phyloP scores from a whole-genome alignment of 2,888 invertebrate genomes.

The Clepsis dumicolana region DNA sequence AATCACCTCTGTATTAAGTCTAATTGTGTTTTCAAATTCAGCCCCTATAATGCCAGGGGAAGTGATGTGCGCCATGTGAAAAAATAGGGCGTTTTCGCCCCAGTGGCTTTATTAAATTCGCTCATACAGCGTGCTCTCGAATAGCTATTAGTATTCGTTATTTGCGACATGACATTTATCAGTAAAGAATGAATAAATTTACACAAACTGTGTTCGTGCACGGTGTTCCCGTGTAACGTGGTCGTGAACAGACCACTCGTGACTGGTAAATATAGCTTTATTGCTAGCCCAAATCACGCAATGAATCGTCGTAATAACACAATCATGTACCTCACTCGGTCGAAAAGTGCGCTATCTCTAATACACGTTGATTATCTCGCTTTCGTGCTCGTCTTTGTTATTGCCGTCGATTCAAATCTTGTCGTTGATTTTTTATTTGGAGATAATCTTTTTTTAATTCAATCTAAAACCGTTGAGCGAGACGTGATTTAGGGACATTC shows the following conservation, averaged over 20 bases:
- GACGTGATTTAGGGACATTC: constrained; percentile 28
- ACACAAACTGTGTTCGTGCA: constrained; percentile 60
- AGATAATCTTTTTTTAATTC: constrained; percentile 5
- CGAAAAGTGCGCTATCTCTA: constrained; percentile 56
- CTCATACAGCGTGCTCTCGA: constrained; percentile 63
- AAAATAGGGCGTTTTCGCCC: constrained; percentile 79
- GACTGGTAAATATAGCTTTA: constrained; percentile 72
- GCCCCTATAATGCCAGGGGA: constrained; percentile 78
- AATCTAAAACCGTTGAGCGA: neutral
- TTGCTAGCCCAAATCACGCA: constrained; percentile 65
- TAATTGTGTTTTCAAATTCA: constrained; percentile 86
- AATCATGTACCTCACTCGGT: constrained; percentile 53
- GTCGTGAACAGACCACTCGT: constrained; percentile 65
- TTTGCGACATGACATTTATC: constrained; percentile 51
- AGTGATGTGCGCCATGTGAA: constrained; percentile 75
- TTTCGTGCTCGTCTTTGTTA: constrained; percentile 29
- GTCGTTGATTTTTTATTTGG: constrained; percentile 17
- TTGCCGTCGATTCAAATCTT: constrained; percentile 31
- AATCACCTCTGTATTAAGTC: constrained; percentile 87
- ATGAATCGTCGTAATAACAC: constrained; percentile 64
- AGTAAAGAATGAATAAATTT: constrained; percentile 54
- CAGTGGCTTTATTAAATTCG: constrained; percentile 77
- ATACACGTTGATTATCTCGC: constrained; percentile 59
- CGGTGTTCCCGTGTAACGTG: constrained; percentile 64
- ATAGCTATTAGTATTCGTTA: constrained; percentile 44